Evolutionary conservation across 2,888 invertebrate genomes (phyloP).

Genomic region (Eilema griseolum): DNA sequence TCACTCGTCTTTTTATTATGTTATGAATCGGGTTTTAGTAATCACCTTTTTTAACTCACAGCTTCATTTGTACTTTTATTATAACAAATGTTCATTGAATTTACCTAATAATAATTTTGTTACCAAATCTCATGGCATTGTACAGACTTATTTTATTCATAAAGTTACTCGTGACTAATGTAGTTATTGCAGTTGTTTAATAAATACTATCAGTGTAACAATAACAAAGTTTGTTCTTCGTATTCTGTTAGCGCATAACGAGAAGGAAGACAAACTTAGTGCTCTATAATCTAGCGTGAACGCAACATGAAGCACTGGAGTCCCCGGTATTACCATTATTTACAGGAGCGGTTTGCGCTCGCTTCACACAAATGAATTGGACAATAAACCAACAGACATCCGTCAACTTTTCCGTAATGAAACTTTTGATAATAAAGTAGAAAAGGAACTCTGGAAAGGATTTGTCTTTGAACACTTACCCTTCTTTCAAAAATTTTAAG

Average conservation of each 20-base stretch:
- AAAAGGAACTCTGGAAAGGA: constrained; percentile 68
- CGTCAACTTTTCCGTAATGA: constrained; percentile 74
- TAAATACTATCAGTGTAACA: constrained; percentile 49
- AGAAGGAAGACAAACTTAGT: constrained; percentile 72
- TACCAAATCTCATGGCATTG: neutral
- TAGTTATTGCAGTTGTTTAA: constrained; percentile 33
- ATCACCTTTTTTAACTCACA: too few relatives aligned
- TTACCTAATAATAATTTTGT: too few relatives aligned
- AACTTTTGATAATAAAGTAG: constrained; percentile 75
- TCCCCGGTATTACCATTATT: constrained; percentile 71
- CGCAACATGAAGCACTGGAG: constrained; percentile 64
- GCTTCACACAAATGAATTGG: constrained; percentile 75
- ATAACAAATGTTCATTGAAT: too few relatives aligned
- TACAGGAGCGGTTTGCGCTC: constrained; percentile 68
- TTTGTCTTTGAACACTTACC: constrained; percentile 74
- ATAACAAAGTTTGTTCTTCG: constrained; percentile 67
- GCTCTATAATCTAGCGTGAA: constrained; percentile 72
- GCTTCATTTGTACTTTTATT: too few relatives aligned
- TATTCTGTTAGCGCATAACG: constrained; percentile 68
- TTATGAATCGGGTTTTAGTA: too few relatives aligned
- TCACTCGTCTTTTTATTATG: neutral
- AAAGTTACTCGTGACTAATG: constrained; percentile 4
- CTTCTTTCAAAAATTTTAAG: constrained; percentile 59
- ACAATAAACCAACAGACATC: constrained; percentile 74
- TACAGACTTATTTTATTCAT: neutral